Evolutionary conservation across 2,797 vertebrate species (phyloP).

Genomic region (Schizopygopsis malacanthus): DNA sequence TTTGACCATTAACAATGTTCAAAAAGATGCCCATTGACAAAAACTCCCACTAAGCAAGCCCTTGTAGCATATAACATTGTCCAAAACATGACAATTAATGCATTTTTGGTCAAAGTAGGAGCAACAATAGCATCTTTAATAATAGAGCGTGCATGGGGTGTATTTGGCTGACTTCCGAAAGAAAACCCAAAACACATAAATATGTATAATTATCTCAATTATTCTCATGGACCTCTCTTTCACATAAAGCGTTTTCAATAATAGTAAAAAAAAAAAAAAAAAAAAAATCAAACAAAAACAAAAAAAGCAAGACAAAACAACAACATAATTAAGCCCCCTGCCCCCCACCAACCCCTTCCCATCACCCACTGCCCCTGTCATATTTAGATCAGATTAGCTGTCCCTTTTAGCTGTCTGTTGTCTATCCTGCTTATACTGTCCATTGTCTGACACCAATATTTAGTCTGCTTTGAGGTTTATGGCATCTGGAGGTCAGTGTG

Average conservation of each 20-base stretch:
- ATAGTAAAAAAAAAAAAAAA: not conserved
- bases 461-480: conserved; percentile 28
- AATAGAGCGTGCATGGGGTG: not conserved
- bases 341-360: conserved; percentile 11
- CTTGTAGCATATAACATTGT: not conserved
- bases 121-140: conserved; percentile 33
- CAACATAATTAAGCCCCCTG: conserved; percentile 45
- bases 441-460: conserved; percentile 60
- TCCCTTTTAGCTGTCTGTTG: conserved; percentile 53
- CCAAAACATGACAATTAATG: not conserved
- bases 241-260: not conserved
- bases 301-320: conserved; percentile 41
- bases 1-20: not conserved
- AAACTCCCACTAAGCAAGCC: not conserved
- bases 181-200: conserved; percentile 24
- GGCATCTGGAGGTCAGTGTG: not conserved
- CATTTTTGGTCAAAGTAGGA: not conserved
- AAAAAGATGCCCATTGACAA: not conserved
- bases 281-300: no score
- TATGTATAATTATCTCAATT: conserved; percentile 31
- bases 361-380: conserved; percentile 42
- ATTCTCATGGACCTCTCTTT: conserved; percentile 23
- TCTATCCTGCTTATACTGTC: conserved; percentile 54
- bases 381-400: conserved; percentile 62
- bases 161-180: conserved; percentile 15